phyloP scores from a whole-genome alignment of 2,113 vertebrate species.

The Tautogolabrus adspersus region DNA sequence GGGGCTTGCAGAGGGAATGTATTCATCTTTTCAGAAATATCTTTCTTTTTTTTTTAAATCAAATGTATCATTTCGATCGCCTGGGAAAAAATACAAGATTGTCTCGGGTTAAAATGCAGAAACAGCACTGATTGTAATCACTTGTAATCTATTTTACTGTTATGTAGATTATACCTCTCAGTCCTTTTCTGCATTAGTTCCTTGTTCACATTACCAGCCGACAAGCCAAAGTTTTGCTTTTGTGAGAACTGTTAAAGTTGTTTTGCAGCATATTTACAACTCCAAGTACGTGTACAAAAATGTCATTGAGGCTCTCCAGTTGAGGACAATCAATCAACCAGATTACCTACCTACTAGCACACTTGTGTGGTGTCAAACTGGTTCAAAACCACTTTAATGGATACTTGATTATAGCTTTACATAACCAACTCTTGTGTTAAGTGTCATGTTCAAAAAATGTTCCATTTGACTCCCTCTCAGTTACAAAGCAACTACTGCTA shows the following conservation, averaged over 20 bases:
- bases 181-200: not conserved
- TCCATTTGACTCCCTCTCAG: not conserved
- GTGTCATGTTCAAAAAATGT: not conserved
- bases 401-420: slow-evolving; percentile 5
- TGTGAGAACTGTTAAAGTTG: slow-evolving; percentile 16
- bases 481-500: not conserved
- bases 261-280: slow-evolving; percentile 18
- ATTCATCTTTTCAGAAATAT: slow-evolving; percentile 7
- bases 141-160: too few relatives aligned
- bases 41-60: not conserved
- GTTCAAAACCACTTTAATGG: slow-evolving; percentile 15
- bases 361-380: not conserved
- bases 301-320: not conserved
- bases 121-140: not conserved
- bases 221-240: not conserved
- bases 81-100: not conserved
- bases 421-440: not conserved
- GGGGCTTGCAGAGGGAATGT: slow-evolving; percentile 1
- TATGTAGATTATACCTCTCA: not conserved
- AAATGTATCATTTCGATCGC: slow-evolving; percentile 5
- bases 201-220: too few relatives aligned
- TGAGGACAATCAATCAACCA: not conserved
- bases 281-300: slow-evolving; percentile 15
- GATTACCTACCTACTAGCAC: slow-evolving; percentile 10
- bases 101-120: not conserved